Evolutionary conservation across 2,888 invertebrate genomes (phyloP), one percentile per base, ranked within the genome.

Genomic region (Mongoloraphidia duomilia): DNA sequence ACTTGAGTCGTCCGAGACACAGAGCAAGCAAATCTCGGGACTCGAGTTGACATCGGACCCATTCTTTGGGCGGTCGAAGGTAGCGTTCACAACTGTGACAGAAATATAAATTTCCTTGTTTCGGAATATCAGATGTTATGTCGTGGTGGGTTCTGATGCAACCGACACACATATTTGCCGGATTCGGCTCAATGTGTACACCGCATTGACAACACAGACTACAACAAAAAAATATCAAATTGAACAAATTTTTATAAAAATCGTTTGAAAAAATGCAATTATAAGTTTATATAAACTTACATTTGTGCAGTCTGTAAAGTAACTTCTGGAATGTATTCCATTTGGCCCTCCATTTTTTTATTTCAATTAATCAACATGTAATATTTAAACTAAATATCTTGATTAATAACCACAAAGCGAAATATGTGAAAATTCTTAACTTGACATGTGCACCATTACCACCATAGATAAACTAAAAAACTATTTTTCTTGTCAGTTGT

Each of bases 121-220:
- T 97, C 0, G 94, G 93, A 63, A 98, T 95, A 34, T 86, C 89
- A 63, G 92, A 93, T 2, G 95, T 92, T 49, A 99, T 96, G 62
- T 99, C 97, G 4, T 96, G 83, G 61, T 87, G 80, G 35, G 87
- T 82, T 40, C 96, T 76, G 37, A 98, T 68, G 67, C 98, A 99
- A 14, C 84, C 86, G 1, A 94, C 89, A 67, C 98, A 98, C 92
- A 94, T 96, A 67, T 96, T 97, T 1, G 94, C 83, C 2, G 93
- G 89, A 72, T 99, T 99, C 34, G 97, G 88, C 59, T 90, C 86
- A 50, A 98, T 98, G 14, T 79, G 71, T 11, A 80, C 76, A 10
- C 94, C 96, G 72, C 98, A 98, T 66, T 93, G 84, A 63, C 97
- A 98, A 65, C 97, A 98, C 60, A 90, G 74, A 67, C 84, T 85